Percentiles rank a stretch among this genome's conserved stretches.
Conservation (phyloP, 2,113 vertebrate genomes). For the Hemiscyllium ocellatum region DNA sequence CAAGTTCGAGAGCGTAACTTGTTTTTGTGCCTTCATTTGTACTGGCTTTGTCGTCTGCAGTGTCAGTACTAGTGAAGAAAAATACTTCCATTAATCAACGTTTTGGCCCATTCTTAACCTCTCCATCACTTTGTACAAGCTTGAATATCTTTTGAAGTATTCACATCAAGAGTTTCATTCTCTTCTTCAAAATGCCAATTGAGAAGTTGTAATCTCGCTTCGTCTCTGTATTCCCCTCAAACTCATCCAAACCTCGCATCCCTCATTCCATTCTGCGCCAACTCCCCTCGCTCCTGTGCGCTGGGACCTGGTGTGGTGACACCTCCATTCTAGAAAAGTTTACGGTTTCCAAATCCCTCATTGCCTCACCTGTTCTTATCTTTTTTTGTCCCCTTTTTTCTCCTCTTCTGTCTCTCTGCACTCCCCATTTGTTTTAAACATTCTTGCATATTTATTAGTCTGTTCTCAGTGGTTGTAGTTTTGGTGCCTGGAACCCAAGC, state of each 20-base stretch:
- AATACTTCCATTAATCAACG: neutral
- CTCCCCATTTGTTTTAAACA: neutral
- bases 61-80: neutral
- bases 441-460: neutral
- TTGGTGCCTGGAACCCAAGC: neutral
- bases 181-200: neutral
- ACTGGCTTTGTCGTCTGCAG: neutral
- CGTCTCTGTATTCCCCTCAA: neutral
- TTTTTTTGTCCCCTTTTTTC: no score
- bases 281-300: neutral
- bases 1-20: neutral
- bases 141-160: neutral
- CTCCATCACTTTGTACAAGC: neutral
- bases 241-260: neutral
- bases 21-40: neutral
- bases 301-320: neutral
- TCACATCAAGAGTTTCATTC: neutral
- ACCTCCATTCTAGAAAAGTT: neutral
- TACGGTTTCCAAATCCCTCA: neutral
- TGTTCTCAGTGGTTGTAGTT: neutral
- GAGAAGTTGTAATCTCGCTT: neutral
- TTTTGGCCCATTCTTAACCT: neutral
- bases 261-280: no score
- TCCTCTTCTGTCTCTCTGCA: no score
- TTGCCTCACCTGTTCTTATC: neutral